Conservation (phyloP, 2,888 invertebrate genomes). For the Limenitis camilla region DNA sequence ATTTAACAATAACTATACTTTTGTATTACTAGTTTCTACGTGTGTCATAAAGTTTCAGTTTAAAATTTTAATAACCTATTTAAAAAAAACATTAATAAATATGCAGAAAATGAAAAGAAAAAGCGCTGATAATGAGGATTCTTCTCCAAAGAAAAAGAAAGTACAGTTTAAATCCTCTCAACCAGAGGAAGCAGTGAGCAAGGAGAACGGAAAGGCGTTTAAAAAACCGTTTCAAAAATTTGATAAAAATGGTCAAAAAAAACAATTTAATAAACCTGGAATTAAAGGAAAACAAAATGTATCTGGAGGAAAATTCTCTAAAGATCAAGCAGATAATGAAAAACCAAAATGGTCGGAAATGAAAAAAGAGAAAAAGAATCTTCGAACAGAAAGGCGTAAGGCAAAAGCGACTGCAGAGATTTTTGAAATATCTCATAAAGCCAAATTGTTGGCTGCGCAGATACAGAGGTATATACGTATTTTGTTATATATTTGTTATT, state of each 20-base stretch:
- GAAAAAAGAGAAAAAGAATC: conserved; percentile 83
- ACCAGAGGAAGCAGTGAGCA: conserved; percentile 16
- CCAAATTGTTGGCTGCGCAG: conserved; percentile 59
- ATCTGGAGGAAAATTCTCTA: conserved; percentile 33
- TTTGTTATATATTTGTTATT: background rate
- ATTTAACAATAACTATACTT: no score
- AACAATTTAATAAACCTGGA: conserved; percentile 20
- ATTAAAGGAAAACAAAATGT: conserved; percentile 30
- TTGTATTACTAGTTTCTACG: no score
- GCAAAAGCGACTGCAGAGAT: conserved; percentile 67
- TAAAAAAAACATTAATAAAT: conserved; percentile 11
- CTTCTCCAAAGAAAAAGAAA: conserved; percentile 49
- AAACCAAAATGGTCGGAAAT: conserved; percentile 83
- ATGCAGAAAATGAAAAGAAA: conserved; percentile 65
- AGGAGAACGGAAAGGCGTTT: conserved; percentile 11
- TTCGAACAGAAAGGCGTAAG: conserved; percentile 78
- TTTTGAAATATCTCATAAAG: conserved; percentile 64
- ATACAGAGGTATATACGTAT: conserved; percentile 50
- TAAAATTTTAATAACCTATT: background rate
- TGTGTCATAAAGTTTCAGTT: no score
- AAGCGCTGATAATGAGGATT: conserved; percentile 33
- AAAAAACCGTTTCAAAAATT: conserved; percentile 20
- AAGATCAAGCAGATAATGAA: conserved; percentile 38
- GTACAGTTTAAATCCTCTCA: conserved; percentile 31
- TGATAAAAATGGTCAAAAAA: conserved; percentile 22